Base-by-base conservation (phyloP, 2,888 invertebrate species). In the Trachelus iudaicus region DNA sequence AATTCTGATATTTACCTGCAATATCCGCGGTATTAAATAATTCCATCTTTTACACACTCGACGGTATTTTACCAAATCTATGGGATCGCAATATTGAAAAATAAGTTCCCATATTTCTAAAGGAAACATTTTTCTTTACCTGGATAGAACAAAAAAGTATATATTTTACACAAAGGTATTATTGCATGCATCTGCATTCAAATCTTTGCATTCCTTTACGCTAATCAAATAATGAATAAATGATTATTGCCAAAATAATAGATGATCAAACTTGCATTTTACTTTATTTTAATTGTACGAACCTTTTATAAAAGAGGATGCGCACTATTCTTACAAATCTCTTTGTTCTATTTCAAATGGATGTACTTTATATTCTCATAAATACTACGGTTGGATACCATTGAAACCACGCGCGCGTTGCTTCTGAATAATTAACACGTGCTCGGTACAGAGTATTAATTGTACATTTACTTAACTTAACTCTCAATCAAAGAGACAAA, bases 101-200 rank as follows among this genome's bases (percentile, higher is more conserved):
- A 89, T 87, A 68, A 81, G 77, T 79, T 89, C 89, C 86, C 88
- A 88, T 76, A 89, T 83, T 83, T 89, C 89, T 0, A 79, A 77
- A 6, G 89, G 89, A 79, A 89, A 89, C 78, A 84, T 71, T 56
- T 56, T 56, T 23, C 56, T 23, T 56, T 1, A 23, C 2, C 56
- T 56, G 23, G 2, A 56, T 9, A 23, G 15, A 56, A 23, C 6
- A 23, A 56, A 56, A 23, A 23, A 23, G 23, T 56, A 23, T 0
- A 56, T 56, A 23, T 9, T 56, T 2, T 56, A 56, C 9, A 56
- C 23, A 15, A 40, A 15, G 9, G 0, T 56, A 56, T 23, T 56
- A 23, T 23, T 56, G 23, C 9, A 40, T 40, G 0, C 6, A 15
- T 15, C 15, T 40, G 15, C 15, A 40, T 40, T 37, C 1, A 1